Percentiles rank a stretch among this genome's conserved stretches.
phyloP scores from a whole-genome alignment of 2,797 vertebrate species.

The Phalanger gymnotis region DNA sequence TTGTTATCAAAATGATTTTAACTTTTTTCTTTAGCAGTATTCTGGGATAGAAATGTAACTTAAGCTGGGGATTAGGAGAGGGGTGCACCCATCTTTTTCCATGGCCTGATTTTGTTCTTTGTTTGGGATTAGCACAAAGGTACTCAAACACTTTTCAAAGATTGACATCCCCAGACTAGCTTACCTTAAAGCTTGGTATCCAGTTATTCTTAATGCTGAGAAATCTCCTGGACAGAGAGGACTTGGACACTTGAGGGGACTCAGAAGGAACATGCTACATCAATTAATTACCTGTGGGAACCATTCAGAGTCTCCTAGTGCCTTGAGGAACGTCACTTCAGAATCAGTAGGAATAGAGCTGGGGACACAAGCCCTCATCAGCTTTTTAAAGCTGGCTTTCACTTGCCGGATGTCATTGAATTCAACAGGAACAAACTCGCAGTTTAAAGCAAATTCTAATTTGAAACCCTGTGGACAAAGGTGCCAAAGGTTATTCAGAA shows the following conservation, averaged over 20 bases:
- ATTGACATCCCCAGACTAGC: background rate
- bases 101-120: background rate
- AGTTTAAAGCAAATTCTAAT: constrained; percentile 95
- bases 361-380: constrained; percentile 95
- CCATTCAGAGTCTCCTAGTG: constrained; percentile 97
- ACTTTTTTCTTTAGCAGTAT: background rate
- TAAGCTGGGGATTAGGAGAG: background rate
- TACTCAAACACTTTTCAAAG: background rate
- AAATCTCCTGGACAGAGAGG: background rate
- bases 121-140: background rate
- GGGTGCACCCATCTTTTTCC: background rate
- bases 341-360: constrained; percentile 91
- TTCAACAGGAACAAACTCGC: constrained; percentile 97
- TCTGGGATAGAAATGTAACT: background rate
- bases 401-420: constrained; percentile 95
- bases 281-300: constrained; percentile 91
- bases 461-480: constrained; percentile 91
- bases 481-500: constrained; percentile 66
- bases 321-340: constrained; percentile 95
- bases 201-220: background rate
- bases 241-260: background rate
- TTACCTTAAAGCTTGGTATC: background rate
- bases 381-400: constrained; percentile 96
- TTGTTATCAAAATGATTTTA: background rate
- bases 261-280: background rate